Conservation (phyloP, 2,888 invertebrate species). For the Eilema depressum region DNA sequence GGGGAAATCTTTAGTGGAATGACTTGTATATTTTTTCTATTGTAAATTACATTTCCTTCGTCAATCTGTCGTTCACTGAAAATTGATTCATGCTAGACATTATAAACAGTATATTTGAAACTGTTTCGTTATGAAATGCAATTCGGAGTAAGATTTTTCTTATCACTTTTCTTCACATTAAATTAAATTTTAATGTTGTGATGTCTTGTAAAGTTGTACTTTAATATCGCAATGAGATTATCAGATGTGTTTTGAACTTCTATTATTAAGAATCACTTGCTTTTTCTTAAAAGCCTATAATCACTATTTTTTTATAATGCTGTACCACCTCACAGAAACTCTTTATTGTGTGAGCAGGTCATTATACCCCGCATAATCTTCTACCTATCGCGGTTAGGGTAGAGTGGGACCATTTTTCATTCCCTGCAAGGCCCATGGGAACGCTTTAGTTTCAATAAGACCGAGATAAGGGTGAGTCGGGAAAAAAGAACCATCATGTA, state of each 20-base stretch:
- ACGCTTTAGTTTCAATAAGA: slow-evolving; percentile 77
- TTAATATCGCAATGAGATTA: no score
- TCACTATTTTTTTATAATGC: slow-evolving; percentile 19
- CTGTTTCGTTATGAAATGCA: no score
- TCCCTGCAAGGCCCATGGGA: slow-evolving; percentile 62
- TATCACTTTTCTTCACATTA: no score
- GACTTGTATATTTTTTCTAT: neutral
- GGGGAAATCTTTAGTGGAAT: neutral
- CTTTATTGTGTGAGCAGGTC: slow-evolving; percentile 40
- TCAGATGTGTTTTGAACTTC: slow-evolving; percentile 1
- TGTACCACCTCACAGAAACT: slow-evolving; percentile 15
- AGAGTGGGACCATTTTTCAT: slow-evolving; percentile 70
- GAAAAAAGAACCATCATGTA: slow-evolving; percentile 55
- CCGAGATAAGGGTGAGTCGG: slow-evolving; percentile 62
- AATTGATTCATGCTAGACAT: no score
- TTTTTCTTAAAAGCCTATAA: slow-evolving; percentile 3
- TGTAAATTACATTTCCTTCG: neutral
- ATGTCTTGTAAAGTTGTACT: no score
- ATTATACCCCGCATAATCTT: slow-evolving; percentile 62
- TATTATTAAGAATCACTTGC: neutral
- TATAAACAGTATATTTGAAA: no score
- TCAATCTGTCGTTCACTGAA: neutral
- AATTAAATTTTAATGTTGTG: no score
- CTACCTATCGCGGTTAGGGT: slow-evolving; percentile 55
- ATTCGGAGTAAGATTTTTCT: no score